These are phyloP conservation scores for Hedya salicella DNA, from an alignment of 2,888 invertebrate species.

Conservation along the genomic window DNA sequence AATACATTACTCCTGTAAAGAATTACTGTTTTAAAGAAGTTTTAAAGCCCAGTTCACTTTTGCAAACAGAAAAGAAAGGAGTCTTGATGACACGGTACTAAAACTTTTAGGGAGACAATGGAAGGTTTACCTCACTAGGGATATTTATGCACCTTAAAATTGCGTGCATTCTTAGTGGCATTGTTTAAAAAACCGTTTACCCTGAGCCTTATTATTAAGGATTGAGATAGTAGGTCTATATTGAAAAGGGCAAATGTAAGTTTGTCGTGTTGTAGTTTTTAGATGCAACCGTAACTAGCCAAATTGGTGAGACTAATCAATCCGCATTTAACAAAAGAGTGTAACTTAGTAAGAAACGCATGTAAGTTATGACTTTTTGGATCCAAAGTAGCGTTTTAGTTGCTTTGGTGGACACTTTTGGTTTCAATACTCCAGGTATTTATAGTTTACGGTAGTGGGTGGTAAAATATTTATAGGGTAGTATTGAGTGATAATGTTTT, in stretches of 20 bases:
- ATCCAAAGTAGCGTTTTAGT: background rate
- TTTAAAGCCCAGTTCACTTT: constrained; percentile 1
- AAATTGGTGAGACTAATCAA: constrained; percentile 30
- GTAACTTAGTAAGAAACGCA: background rate
- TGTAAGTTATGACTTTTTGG: background rate
- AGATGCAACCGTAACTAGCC: constrained; percentile 5
- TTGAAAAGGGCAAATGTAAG: background rate
- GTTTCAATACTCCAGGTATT: constrained; percentile 32
- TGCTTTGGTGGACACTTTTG: constrained; percentile 30
- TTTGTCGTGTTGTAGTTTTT: constrained; percentile 5
- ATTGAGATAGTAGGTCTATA: background rate
- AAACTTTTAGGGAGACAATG: constrained; percentile 10
- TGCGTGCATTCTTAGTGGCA: background rate
- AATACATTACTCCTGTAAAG: constrained; percentile 26
- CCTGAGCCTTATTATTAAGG: constrained; percentile 3
- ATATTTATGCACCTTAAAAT: constrained; percentile 22
- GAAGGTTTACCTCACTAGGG: constrained; percentile 31
- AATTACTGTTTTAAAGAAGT: constrained; percentile 1
- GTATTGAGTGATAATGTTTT: constrained; percentile 19
- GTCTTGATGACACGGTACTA: constrained; percentile 16
- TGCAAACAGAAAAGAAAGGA: background rate
- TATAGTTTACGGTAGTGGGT: constrained; percentile 20
- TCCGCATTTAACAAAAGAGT: background rate
- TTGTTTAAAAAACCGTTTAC: background rate
- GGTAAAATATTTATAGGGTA: constrained; percentile 20